Conservation (phyloP, 2,888 invertebrate genomes). For the Drymonia ruficornis region DNA sequence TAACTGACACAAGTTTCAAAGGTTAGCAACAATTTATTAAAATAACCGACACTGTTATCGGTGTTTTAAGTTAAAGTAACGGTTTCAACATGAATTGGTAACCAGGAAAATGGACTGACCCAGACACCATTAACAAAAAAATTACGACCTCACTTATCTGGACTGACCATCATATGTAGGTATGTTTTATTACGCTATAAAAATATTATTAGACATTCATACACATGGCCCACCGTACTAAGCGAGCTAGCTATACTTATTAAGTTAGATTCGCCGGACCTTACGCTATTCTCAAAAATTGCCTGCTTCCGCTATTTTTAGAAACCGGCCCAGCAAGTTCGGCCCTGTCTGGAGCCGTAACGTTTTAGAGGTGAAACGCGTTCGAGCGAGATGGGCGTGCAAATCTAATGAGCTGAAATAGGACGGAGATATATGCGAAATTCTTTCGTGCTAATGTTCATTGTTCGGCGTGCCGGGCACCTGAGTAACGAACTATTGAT, state of each 20-base stretch:
- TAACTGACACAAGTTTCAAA: too few relatives aligned
- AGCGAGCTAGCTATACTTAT: conserved; percentile 19
- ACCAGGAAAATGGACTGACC: conserved; percentile 19
- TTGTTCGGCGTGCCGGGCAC: conserved; percentile 33
- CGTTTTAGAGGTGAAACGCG: conserved; percentile 80
- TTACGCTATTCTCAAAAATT: conserved; percentile 67
- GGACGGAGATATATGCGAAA: conserved; percentile 72
- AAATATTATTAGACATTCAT: conserved; percentile 7
- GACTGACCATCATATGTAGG: conserved; percentile 3
- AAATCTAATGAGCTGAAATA: conserved; percentile 64
- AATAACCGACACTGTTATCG: conserved; percentile 21
- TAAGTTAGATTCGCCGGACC: conserved; percentile 32
- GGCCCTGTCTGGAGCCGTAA: conserved; percentile 74
- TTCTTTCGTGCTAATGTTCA: conserved; percentile 67
- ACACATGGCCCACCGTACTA: conserved; percentile 12
- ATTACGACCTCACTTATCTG: conserved; percentile 7
- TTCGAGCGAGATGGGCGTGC: conserved; percentile 70
- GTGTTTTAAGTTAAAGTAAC: conserved; percentile 5
- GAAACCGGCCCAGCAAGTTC: conserved; percentile 77
- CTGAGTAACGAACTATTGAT: conserved; percentile 18
- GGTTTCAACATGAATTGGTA: background rate
- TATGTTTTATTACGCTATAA: conserved; percentile 1
- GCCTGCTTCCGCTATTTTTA: conserved; percentile 75
- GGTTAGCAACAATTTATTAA: background rate
- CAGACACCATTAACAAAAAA: conserved; percentile 1